phyloP scores from a whole-genome alignment of 92 coral and sea anemone genomes.

The Phenganax stokvisi region DNA sequence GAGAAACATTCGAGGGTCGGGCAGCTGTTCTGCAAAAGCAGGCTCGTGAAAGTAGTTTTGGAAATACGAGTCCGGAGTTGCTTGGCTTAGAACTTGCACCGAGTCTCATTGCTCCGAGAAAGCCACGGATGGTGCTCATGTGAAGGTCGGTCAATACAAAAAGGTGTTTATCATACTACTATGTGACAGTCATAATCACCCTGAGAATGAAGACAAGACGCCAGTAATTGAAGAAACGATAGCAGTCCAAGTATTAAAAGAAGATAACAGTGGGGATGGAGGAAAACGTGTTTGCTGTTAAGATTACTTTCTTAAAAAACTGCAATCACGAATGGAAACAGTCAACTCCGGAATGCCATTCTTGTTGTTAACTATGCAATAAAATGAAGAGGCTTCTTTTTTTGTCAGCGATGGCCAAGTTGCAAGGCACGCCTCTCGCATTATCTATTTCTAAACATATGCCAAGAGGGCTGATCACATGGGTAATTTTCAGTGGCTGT shows the following conservation, averaged over 20 bases:
- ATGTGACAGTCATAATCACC: background rate
- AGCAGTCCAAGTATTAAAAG: background rate
- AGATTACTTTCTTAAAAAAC: too few species aligned
- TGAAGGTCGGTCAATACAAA: background rate
- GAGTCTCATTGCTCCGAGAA: background rate
- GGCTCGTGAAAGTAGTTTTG: conserved; percentile 7
- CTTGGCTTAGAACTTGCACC: conserved; percentile 1
- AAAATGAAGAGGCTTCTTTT: too few species aligned
- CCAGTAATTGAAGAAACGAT: background rate
- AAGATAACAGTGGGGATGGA: background rate
- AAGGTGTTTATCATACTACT: background rate
- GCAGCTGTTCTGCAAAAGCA: background rate
- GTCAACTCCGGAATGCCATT: too few species aligned
- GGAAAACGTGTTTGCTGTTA: too few species aligned
- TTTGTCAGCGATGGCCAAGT: too few species aligned
- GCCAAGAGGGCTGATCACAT: too few species aligned
- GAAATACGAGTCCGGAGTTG: background rate
- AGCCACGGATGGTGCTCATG: conserved; percentile 21
- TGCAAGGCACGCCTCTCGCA: too few species aligned
- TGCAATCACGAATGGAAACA: too few species aligned
- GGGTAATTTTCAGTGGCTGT: too few species aligned
- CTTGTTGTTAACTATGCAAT: too few species aligned
- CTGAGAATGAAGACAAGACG: background rate
- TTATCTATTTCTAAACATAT: too few species aligned
- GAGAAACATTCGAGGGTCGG: background rate